phyloP scores from a whole-genome alignment of 1,140 invertebrate genomes.

The Palaemon carinicauda region DNA sequence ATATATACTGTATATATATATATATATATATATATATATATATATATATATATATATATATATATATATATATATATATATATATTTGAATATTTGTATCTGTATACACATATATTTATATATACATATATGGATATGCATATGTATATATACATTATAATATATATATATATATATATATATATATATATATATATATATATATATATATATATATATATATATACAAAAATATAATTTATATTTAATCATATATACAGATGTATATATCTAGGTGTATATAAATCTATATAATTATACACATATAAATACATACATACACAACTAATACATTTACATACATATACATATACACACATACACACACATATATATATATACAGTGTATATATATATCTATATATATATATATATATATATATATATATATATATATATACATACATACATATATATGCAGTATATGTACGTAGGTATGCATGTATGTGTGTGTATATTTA shows the following conservation, averaged over 20 bases:
- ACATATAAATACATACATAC: neutral
- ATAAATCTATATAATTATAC: neutral
- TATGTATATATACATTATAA: neutral
- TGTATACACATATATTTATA: neutral
- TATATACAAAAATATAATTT: neutral
- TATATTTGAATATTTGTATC: neutral
- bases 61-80: neutral
- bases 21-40: neutral
- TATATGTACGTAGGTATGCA: too few relatives aligned
- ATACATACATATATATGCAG: neutral
- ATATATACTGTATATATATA: neutral
- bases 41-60: neutral
- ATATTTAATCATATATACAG: neutral
- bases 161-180: neutral
- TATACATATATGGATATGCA: neutral
- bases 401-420: neutral
- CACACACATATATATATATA: neutral
- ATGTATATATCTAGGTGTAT: too few relatives aligned
- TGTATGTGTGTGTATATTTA: too few relatives aligned
- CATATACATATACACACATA: neutral
- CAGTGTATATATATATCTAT: neutral
- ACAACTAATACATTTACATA: neutral
- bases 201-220: neutral
- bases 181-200: neutral
- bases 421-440: neutral